phyloP scores from a whole-genome alignment of 2,888 invertebrate genomes.

The Homarus gammarus region DNA sequence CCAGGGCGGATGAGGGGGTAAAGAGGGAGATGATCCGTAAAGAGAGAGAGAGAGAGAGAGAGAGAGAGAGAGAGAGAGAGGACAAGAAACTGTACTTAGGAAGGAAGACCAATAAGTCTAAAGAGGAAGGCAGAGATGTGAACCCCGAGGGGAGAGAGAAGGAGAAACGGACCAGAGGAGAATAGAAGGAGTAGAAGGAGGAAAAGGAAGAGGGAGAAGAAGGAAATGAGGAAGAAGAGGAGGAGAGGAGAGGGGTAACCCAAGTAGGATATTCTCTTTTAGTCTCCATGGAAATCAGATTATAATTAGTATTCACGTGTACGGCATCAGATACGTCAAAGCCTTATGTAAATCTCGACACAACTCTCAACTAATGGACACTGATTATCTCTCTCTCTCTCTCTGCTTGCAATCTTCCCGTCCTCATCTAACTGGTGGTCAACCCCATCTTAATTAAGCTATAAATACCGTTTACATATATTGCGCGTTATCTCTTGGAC shows the following conservation, averaged over 20 bases:
- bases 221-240: background rate
- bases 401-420: constrained; percentile 19
- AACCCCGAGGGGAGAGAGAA: background rate
- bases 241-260: background rate
- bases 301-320: constrained; percentile 43
- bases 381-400: constrained; percentile 49
- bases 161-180: background rate
- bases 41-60: background rate
- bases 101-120: background rate
- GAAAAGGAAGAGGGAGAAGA: background rate
- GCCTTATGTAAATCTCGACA: constrained; percentile 47
- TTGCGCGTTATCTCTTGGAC: constrained; percentile 2
- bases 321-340: constrained; percentile 42
- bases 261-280: background rate
- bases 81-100: background rate
- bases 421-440: constrained; percentile 30
- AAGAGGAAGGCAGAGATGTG: no score
- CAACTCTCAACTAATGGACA: constrained; percentile 40
- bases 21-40: background rate
- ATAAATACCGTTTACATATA: constrained; percentile 28
- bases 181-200: background rate
- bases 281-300: constrained; percentile 26
- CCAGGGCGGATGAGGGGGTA: background rate
- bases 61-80: background rate
- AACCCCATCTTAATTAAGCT: constrained; percentile 51